Evolutionary conservation across 2,797 vertebrate genomes (phyloP).

Genomic region (Ara ararauna): DNA sequence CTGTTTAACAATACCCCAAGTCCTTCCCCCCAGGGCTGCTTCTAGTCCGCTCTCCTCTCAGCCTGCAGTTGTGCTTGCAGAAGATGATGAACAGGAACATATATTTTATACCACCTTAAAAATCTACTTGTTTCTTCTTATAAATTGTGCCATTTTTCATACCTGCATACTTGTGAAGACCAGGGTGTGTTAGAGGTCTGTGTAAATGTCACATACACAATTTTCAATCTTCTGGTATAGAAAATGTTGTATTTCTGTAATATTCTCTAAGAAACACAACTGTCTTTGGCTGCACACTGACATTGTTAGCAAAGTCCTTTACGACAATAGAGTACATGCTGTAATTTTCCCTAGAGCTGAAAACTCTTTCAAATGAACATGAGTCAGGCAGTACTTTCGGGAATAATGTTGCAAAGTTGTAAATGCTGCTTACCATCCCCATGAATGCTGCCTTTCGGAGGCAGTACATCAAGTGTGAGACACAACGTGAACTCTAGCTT

Average conservation of each 20-base stretch:
- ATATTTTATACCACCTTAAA: background rate
- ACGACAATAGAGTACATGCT: constrained; percentile 27
- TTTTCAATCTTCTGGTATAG: background rate
- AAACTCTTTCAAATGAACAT: constrained; percentile 53
- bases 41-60: background rate
- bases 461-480: background rate
- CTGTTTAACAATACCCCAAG: background rate
- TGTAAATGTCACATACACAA: background rate
- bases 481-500: background rate
- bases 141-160: background rate
- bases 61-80: background rate
- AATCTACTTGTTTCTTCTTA: background rate
- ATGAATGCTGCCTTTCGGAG: background rate
- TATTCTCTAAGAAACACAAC: constrained; percentile 12
- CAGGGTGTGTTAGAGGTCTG: background rate
- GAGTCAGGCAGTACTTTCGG: constrained; percentile 58
- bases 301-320: constrained; percentile 17
- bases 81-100: background rate
- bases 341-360: constrained; percentile 64
- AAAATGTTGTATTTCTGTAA: constrained; percentile 17
- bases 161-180: background rate
- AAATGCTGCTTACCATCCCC: constrained; percentile 27
- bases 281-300: background rate
- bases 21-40: background rate
- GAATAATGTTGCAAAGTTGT: background rate